Percentiles rank a stretch among this genome's conserved stretches.
phyloP scores from a whole-genome alignment of 35 echinoderm and acorn worm species.

The Patiria miniata region DNA sequence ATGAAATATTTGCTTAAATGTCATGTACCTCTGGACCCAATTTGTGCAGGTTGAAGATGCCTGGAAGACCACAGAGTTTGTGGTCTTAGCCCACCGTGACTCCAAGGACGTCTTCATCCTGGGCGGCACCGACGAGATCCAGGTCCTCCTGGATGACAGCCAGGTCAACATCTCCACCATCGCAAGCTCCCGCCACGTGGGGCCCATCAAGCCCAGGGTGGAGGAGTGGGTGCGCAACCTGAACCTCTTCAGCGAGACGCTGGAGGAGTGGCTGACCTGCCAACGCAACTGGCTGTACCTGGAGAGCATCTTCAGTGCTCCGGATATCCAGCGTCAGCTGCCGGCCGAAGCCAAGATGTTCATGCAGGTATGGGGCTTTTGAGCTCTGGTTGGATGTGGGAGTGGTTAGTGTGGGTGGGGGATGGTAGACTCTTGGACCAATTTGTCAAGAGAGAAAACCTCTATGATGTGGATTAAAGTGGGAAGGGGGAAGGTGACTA shows the following conservation, averaged over 20 bases:
- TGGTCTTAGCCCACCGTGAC: conserved; percentile 90
- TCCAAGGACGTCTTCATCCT: conserved; percentile 98
- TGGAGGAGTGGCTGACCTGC: conserved; percentile 96
- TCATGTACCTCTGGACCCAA: no score
- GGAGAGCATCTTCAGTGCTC: conserved; percentile 98
- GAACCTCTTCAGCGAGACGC: conserved; percentile 86
- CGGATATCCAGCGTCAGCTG: conserved; percentile 97
- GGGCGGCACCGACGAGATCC: conserved; percentile 98
- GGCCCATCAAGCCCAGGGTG: conserved; percentile 92
- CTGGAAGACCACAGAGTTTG: conserved; percentile 99
- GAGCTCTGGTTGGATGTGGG: background rate
- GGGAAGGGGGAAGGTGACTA: no score
- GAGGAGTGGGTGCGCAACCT: conserved; percentile 98
- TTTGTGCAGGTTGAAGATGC: conserved; percentile 95
- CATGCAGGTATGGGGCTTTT: conserved; percentile 67
- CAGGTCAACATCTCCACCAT: conserved; percentile 95
- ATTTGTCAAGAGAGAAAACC: no score
- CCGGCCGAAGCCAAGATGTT: conserved; percentile 99
- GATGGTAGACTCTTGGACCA: no score
- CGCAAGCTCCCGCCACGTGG: conserved; percentile 91
- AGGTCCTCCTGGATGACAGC: conserved; percentile 93
- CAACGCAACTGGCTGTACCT: conserved; percentile 97
- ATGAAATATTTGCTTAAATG: no score
- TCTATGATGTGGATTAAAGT: no score
- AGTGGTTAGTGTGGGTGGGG: no score